Conservation (phyloP, 53 echinoderm and acorn worm species). For the Paracentrotus lividus region DNA sequence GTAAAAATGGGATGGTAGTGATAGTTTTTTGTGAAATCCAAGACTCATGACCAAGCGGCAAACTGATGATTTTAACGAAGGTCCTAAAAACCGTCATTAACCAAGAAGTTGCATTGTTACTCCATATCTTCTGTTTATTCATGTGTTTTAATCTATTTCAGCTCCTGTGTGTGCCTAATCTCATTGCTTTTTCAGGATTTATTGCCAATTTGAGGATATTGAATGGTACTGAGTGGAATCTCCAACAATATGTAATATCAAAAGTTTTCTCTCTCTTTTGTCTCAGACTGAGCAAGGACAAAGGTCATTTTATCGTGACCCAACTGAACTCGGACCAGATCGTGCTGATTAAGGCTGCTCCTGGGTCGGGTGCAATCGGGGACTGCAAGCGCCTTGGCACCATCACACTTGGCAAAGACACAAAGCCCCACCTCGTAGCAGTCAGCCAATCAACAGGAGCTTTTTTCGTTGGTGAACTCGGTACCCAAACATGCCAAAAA, state of each 20-base stretch:
- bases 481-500: slow-evolving; percentile 81
- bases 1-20: no score
- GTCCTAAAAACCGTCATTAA: no score
- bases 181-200: no score
- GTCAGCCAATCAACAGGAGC: slow-evolving; percentile 84
- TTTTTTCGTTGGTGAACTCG: slow-evolving; percentile 90
- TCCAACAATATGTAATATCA: neutral
- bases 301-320: slow-evolving; percentile 89
- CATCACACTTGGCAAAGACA: slow-evolving; percentile 73
- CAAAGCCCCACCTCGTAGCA: slow-evolving; percentile 90
- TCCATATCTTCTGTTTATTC: no score
- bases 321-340: slow-evolving; percentile 86
- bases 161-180: no score
- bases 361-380: slow-evolving; percentile 73
- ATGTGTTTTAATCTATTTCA: no score
- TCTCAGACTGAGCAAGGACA: slow-evolving; percentile 86
- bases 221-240: no score
- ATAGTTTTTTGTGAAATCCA: no score
- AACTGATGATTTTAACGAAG: no score
- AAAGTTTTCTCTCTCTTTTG: neutral
- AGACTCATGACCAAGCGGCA: no score
- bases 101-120: no score
- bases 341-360: slow-evolving; percentile 76
- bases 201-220: no score
- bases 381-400: slow-evolving; percentile 78